Evolutionary conservation across 2,113 vertebrate species (phyloP).

Genomic region (Charadrius vociferus): DNA sequence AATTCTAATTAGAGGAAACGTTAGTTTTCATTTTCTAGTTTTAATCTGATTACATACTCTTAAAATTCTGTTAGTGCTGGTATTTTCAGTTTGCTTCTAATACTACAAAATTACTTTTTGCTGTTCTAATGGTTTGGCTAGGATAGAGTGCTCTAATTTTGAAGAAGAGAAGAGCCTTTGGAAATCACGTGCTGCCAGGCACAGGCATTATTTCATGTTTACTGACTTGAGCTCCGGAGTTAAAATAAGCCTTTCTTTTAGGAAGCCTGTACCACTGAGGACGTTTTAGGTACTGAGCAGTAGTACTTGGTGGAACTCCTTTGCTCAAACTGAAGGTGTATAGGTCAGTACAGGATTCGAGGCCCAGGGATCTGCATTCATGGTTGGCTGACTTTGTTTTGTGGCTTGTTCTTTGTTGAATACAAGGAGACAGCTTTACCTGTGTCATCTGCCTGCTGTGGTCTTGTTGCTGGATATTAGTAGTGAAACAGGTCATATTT

Average conservation of each 20-base stretch:
- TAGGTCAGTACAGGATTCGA: not conserved
- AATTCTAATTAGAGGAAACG: not conserved
- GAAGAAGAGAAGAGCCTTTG: not conserved
- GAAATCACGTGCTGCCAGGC: not conserved
- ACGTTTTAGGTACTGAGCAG: not conserved
- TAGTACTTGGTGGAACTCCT: not conserved
- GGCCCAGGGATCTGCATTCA: not conserved
- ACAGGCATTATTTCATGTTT: not conserved
- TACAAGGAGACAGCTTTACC: not conserved
- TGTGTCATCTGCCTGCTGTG: not conserved
- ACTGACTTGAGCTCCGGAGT: not conserved
- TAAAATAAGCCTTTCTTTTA: not conserved
- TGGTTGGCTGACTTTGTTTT: not conserved
- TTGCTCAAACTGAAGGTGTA: not conserved
- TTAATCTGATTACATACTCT: not conserved
- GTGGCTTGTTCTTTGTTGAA: not conserved
- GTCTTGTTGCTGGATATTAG: not conserved
- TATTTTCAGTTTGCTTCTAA: not conserved
- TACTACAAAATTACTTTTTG: not conserved
- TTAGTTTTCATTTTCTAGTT: not conserved
- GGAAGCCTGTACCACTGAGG: not conserved
- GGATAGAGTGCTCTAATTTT: not conserved
- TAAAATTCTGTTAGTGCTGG: not conserved
- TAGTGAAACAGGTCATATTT: not conserved
- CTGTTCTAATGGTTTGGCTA: not conserved